Evolutionary conservation across 2,797 vertebrate species (phyloP).

Genomic region (Silurus lanzhouensis): DNA sequence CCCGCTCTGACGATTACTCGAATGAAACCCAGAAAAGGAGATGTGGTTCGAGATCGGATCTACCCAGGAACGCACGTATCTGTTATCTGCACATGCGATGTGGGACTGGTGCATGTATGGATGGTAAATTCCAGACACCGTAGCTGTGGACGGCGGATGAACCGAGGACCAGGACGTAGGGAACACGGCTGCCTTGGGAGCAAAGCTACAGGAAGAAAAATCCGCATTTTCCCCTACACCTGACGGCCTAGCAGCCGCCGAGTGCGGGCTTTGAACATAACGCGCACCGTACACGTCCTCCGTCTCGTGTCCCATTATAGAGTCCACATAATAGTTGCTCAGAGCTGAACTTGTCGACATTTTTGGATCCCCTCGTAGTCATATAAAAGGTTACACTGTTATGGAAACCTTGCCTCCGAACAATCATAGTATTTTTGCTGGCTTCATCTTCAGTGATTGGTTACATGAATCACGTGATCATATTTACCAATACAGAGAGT

Average conservation of each 20-base stretch:
- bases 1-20: conserved; percentile 82
- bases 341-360: conserved; percentile 97
- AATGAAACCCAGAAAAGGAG: conserved; percentile 80
- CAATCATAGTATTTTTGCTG: conserved; percentile 98
- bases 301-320: conserved; percentile 91
- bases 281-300: conserved; percentile 91
- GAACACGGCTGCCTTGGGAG: conserved; percentile 91
- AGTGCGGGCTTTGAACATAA: conserved; percentile 85
- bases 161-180: conserved; percentile 90
- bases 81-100: conserved; percentile 83
- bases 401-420: conserved; percentile 92
- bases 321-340: conserved; percentile 96
- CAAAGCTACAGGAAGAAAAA: conserved; percentile 96
- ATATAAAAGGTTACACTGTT: conserved; percentile 93
- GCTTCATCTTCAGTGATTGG: conserved; percentile 96
- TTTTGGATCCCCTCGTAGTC: conserved; percentile 87
- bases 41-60: conserved; percentile 87
- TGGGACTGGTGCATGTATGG: conserved; percentile 91
- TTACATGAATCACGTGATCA: conserved; percentile 98
- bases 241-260: conserved; percentile 88
- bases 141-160: conserved; percentile 82
- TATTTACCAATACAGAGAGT: conserved; percentile 99
- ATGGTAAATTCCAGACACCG: conserved; percentile 90
- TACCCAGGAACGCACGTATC: conserved; percentile 96
- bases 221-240: conserved; percentile 86